phyloP scores from a whole-genome alignment of 2,113 vertebrate species.

The Ceyx melanurus region DNA sequence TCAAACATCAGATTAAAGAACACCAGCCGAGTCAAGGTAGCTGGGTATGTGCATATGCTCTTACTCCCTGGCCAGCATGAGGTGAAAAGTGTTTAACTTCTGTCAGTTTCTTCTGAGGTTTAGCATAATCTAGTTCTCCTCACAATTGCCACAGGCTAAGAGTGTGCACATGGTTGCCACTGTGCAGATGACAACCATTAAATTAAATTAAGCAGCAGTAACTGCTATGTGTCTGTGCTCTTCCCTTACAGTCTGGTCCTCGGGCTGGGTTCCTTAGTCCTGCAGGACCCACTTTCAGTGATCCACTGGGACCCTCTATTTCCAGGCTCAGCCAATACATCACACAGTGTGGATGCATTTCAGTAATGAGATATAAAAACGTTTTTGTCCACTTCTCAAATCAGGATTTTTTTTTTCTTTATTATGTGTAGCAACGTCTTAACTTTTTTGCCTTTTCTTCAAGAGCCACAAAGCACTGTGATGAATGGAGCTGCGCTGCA shows the following conservation, averaged over 20 bases:
- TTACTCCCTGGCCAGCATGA: not conserved
- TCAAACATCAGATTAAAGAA: not conserved
- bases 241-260: not conserved
- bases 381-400: not conserved
- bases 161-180: fast-evolving
- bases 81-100: not conserved
- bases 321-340: not conserved
- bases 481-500: not conserved
- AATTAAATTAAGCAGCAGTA: not conserved
- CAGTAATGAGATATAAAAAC: not conserved
- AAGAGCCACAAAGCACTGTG: not conserved
- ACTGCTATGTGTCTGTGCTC: not conserved
- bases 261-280: not conserved
- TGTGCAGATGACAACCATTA: not conserved
- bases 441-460: not conserved
- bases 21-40: not conserved
- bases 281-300: not conserved
- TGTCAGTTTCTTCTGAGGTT: not conserved
- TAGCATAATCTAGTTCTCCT: not conserved
- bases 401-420: not conserved
- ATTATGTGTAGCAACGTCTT: not conserved
- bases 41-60: not conserved
- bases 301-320: not conserved
- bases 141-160: not conserved
- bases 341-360: not conserved